Conservation (phyloP, 2,113 vertebrate genomes). For the Onychostoma macrolepis region DNA sequence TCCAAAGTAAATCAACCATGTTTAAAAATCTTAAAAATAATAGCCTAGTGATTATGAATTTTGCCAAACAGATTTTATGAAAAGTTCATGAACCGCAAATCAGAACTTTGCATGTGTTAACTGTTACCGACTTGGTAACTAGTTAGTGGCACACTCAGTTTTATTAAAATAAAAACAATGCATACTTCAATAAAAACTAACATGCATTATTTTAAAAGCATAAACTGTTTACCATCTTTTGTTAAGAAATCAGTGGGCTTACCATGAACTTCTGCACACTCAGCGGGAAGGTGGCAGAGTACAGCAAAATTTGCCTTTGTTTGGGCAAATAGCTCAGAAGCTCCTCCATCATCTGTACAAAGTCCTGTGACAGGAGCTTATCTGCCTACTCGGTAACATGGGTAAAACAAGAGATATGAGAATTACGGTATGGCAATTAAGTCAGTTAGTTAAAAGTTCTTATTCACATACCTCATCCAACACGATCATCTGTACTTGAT, state of each 20-base stretch:
- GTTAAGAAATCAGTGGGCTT: slow-evolving; percentile 55
- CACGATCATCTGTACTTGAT: slow-evolving; percentile 98
- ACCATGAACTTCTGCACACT: slow-evolving; percentile 99
- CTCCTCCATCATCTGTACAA: slow-evolving; percentile 99
- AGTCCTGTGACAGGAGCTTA: slow-evolving; percentile 98
- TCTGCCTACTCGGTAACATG: slow-evolving; percentile 81
- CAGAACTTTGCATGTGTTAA: neutral
- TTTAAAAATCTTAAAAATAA: neutral
- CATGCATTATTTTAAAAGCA: neutral
- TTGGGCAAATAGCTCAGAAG: slow-evolving; percentile 94
- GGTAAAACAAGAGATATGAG: neutral
- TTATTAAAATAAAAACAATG: neutral
- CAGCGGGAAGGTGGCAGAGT: slow-evolving; percentile 97
- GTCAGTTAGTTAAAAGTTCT: neutral
- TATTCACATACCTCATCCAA: slow-evolving; percentile 90
- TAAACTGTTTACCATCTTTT: neutral
- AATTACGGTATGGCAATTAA: neutral
- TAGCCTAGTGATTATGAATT: neutral
- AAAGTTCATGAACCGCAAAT: no score
- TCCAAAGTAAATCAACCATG: no score
- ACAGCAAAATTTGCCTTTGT: slow-evolving; percentile 97
- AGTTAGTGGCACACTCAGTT: neutral
- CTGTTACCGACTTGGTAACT: neutral
- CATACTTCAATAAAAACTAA: neutral
- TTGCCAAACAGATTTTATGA: neutral